Base-by-base conservation (phyloP, 2,113 vertebrate species). In the Pao palembangensis region DNA sequence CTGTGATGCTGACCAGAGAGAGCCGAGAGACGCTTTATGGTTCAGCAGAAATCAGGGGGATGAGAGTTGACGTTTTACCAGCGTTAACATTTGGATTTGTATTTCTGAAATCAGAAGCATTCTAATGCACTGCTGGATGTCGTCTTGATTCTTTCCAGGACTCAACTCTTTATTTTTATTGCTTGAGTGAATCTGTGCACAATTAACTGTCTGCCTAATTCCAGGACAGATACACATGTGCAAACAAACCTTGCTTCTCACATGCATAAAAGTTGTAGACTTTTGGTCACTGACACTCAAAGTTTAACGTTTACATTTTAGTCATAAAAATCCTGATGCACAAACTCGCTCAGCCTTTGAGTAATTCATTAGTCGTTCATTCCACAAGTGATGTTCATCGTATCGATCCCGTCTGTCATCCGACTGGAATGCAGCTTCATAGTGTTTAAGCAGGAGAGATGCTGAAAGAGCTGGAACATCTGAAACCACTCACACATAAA, bases 271-370 rank as follows among this genome's bases (percentile, higher is more conserved):
- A 55, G 50, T 74, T 31, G 20, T 65, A 55, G 55, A 69, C 80
- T 87, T 87, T 78, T 84, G 80, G 80, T 75, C 78, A 73, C 61
- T 69, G 69, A 79, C 79, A 84, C 61, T 75, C 50, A 78, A 85
- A 87, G 77, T 23, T 23, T 23, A 23, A 23, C 2, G 3, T 23
- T 2, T 23, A 23, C 21, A 23, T 23, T 23, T 23, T 52, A 67
- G 70, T 62, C 70, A 86, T 80, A 79, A 71, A 81, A 73, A 23
- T n/a, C 1, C 16, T 12, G 28, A 66, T 76, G 80, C 73, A 78
- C 75, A 80, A 72, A 31, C 28, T 31, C 8, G 5, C 28, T 31
- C 28, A 78, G 58, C n/a, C 50, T 46, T 43, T 84, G 82, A 79
- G 80, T 80, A 67, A 78, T 84, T 78, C 74, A 86, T 80, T 75